Evolutionary conservation across 2,888 invertebrate species (phyloP).

Genomic region (Rhingia rostrata): DNA sequence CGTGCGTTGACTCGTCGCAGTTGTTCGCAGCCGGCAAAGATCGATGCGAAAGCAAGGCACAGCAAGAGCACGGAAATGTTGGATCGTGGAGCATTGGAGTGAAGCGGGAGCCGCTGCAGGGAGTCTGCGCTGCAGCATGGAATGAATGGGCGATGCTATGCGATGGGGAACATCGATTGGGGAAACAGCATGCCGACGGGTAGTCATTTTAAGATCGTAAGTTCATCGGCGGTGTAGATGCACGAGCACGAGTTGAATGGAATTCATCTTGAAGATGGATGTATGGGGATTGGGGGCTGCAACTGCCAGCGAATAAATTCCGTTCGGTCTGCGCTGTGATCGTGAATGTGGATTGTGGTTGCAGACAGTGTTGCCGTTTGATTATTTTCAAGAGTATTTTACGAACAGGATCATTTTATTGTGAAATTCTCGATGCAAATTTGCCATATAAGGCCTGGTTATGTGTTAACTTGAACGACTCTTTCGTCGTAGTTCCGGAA

Average conservation of each 20-base stretch:
- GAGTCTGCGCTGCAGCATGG: too few relatives aligned
- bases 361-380: too few relatives aligned
- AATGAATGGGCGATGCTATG: constrained; percentile 34
- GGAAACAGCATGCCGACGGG: neutral
- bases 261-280: constrained; percentile 11
- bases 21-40: constrained; percentile 59
- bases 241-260: neutral
- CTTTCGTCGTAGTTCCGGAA: too few relatives aligned
- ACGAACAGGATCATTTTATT: too few relatives aligned
- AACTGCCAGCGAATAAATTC: neutral
- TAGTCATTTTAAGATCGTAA: constrained; percentile 50
- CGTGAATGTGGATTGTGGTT: neutral
- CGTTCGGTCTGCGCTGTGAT: neutral
- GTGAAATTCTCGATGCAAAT: too few relatives aligned
- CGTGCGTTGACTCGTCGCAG: constrained; percentile 15
- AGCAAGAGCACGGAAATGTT: neutral
- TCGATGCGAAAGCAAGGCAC: neutral
- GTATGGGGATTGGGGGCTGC: neutral
- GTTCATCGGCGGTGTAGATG: constrained; percentile 25
- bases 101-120: neutral
- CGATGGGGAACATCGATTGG: constrained; percentile 28
- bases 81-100: constrained; percentile 2
- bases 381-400: too few relatives aligned
- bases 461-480: too few relatives aligned
- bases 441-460: too few relatives aligned